Percentiles rank a stretch among this genome's conserved stretches.
Conservation (phyloP, 2,888 invertebrate species). For the Zeuzera pyrina region DNA sequence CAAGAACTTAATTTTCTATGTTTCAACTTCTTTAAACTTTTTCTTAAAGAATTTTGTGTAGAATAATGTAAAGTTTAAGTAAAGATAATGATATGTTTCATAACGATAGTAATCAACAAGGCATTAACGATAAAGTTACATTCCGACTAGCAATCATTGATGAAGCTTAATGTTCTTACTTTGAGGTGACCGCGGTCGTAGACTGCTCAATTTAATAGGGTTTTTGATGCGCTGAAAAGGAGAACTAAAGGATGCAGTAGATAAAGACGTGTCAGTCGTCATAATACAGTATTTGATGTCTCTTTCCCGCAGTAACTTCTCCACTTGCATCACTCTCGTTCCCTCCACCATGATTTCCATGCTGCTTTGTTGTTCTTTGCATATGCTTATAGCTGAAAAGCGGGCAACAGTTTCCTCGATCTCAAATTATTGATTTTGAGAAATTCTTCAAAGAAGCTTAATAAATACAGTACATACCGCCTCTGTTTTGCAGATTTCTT, state of each 20-base stretch:
- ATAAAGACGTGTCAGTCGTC: conserved; percentile 19
- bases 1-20: no score
- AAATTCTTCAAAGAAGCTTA: not conserved
- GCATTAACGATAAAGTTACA: no score
- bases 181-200: conserved; percentile 20
- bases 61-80: no score
- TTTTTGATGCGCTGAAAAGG: conserved; percentile 16
- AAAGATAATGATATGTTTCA: no score
- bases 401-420: not conserved
- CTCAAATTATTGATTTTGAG: not conserved
- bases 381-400: conserved; percentile 49
- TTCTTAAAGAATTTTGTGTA: no score
- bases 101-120: no score
- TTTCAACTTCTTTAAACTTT: no score
- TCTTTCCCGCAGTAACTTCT: conserved; percentile 44
- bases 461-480: conserved; percentile 33
- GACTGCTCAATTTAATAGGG: conserved; percentile 10
- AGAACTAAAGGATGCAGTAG: not conserved
- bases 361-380: conserved; percentile 28
- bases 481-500: conserved; percentile 51
- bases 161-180: conserved; percentile 15
- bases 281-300: conserved; percentile 37
- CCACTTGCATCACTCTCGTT: conserved; percentile 34
- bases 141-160: no score
- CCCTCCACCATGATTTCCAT: conserved; percentile 50